phyloP scores from a whole-genome alignment of 2,113 vertebrate genomes.

The Rattus rattus region DNA sequence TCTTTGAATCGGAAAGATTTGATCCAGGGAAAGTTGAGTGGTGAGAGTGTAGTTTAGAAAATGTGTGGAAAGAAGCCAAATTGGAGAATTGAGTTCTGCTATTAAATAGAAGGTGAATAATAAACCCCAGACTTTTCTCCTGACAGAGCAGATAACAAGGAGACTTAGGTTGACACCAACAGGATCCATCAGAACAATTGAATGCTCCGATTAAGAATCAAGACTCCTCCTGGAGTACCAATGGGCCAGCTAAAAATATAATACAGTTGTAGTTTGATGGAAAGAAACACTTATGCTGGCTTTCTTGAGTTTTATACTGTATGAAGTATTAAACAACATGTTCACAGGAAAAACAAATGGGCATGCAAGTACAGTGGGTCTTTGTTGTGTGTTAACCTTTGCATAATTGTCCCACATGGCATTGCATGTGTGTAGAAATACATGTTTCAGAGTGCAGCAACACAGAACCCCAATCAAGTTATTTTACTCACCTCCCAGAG shows the following conservation, averaged over 20 bases:
- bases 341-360: neutral
- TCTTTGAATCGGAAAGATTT: neutral
- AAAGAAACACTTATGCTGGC: neutral
- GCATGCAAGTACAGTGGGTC: neutral
- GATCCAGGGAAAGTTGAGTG: neutral
- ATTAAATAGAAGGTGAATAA: neutral
- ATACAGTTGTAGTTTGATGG: neutral
- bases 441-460: neutral
- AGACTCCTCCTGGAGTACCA: neutral
- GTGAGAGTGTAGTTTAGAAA: neutral
- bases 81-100: neutral
- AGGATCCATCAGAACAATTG: neutral
- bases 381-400: neutral
- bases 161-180: neutral
- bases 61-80: neutral
- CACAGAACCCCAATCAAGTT: constrained; percentile 1
- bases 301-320: neutral
- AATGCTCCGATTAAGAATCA: neutral
- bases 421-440: neutral
- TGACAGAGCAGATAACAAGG: neutral
- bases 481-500: neutral
- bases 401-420: neutral
- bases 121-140: neutral
- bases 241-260: neutral
- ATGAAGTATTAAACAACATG: neutral